Base-by-base conservation (phyloP, 1,140 invertebrate genomes). In the Mylabris phalerata region DNA sequence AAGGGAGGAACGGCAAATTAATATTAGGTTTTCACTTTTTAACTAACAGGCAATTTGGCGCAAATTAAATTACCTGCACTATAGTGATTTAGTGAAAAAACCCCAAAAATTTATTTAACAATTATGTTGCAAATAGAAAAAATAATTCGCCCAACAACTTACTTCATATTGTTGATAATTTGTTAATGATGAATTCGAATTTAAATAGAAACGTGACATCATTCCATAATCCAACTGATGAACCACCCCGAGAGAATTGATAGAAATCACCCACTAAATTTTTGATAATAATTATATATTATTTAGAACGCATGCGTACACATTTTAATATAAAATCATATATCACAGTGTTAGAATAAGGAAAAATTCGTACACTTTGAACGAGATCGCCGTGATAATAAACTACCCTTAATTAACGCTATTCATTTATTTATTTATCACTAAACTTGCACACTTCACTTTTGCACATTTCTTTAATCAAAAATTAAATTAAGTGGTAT, bases 81-180 rank as follows among this genome's bases (percentile, higher is more conserved):
- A 19, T 19, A 1, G 19, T 19, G 19, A 19, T 32, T 32, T 4
- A 7, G 2, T 7, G 4, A 32, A 32, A 32, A 32, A 32, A 32
- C 19, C 19, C 19, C 19, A 19, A 19, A 19, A 19, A 19, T 19
- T 13, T 13, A 32, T 32, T 32, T 0, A 32, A 32, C 27, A 32
- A 32, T 32, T 32, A 32, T 32, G 13, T 7, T 5, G 32, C 32
- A 32, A 32, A 32, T 32, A 32, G 32, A 4, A 32, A 32, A 32
- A 32, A 32, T 32, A 2, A 19, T 19, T 19, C 19, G 4, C 32
- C 32, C 32, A 32, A 67, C 32, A 32, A 67, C 71, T 73, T 63
- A 73, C 71, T 69, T 73, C 71, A 64, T 73, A 73, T 57, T 73
- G 71, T 52, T 73, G 71, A 55, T 73, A 73, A 64, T 73, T 73